phyloP scores from a whole-genome alignment of 2,888 invertebrate genomes.

The Actias luna region DNA sequence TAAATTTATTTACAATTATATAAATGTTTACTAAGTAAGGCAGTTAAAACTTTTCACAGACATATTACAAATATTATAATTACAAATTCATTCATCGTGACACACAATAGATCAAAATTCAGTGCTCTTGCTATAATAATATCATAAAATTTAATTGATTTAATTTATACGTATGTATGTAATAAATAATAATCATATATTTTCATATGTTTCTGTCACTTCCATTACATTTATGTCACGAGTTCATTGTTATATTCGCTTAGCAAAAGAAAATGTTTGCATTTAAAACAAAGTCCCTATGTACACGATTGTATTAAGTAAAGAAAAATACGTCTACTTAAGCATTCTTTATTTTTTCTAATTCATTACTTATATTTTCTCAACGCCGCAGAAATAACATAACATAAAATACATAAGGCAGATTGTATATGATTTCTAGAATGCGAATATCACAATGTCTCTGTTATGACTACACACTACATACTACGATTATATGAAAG shows the following conservation, averaged over 20 bases:
- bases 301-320: neutral
- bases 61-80: conserved; percentile 73
- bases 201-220: conserved; percentile 25
- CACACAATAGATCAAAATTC: conserved; percentile 76
- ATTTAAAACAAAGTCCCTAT: neutral
- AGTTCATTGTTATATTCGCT: conserved; percentile 18
- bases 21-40: neutral
- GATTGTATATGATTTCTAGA: conserved; percentile 10
- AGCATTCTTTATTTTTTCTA: too few relatives aligned
- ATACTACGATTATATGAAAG: neutral
- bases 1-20: neutral
- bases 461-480: conserved; percentile 37
- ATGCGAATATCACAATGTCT: conserved; percentile 33
- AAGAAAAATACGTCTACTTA: too few relatives aligned
- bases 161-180: too few relatives aligned
- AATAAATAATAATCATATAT: conserved; percentile 26
- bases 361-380: too few relatives aligned
- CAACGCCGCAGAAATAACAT: too few relatives aligned
- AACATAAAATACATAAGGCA: neutral
- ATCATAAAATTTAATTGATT: conserved; percentile 58
- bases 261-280: neutral
- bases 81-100: conserved; percentile 57
- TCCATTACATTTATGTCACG: conserved; percentile 9
- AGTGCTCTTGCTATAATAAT: conserved; percentile 69
- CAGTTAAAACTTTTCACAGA: conserved; percentile 36